Conservation (phyloP, 2,113 vertebrate genomes). For the Bubalus kerabau region DNA sequence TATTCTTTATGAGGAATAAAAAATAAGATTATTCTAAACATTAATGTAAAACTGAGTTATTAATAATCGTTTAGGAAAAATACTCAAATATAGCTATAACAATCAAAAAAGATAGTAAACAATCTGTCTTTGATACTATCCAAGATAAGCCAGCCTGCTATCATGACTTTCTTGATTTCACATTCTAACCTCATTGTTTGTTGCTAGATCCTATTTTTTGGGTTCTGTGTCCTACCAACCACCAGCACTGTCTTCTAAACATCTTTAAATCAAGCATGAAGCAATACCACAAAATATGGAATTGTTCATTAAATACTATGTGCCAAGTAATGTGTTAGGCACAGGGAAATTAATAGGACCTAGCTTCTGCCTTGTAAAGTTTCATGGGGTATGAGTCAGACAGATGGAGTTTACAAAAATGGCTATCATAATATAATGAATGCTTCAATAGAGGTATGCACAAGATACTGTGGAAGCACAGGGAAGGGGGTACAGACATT, state of each 20-base stretch:
- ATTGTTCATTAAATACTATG: neutral
- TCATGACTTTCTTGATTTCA: conserved; percentile 47
- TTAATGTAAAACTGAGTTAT: neutral
- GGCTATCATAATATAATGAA: neutral
- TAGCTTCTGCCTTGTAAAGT: neutral
- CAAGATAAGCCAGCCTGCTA: conserved; percentile 17
- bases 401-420: neutral
- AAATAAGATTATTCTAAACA: conserved; percentile 4
- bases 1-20: conserved; percentile 4
- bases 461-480: neutral
- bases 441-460: neutral
- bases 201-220: conserved; percentile 15
- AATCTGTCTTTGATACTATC: neutral
- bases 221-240: conserved; percentile 20
- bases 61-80: neutral
- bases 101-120: neutral
- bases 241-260: neutral
- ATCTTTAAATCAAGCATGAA: neutral
- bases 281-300: neutral
- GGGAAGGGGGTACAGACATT: neutral
- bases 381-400: neutral
- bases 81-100: neutral
- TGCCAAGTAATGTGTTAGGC: neutral
- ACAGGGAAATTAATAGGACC: neutral
- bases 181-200: conserved; percentile 38